Evolutionary conservation across 53 echinoderm and acorn worm genomes (phyloP).

Genomic region (Echinometra lucunter): DNA sequence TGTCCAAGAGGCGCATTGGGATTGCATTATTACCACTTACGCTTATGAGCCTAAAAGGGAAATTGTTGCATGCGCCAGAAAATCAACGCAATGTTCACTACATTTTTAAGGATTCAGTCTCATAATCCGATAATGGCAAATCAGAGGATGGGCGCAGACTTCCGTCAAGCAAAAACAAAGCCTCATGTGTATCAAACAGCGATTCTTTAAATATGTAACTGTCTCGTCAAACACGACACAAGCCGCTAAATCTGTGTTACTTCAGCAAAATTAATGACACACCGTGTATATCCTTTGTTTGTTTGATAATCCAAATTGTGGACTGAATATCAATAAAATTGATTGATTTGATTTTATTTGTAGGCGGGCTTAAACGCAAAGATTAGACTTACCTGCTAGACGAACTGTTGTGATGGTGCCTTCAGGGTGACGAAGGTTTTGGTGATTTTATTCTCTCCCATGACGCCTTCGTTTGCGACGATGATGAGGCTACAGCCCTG

Average conservation of each 20-base stretch:
- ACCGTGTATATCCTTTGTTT: too few species aligned
- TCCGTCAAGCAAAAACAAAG: not conserved
- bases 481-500: conserved; percentile 70
- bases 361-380: too few species aligned
- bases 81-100: not conserved
- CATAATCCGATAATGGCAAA: not conserved
- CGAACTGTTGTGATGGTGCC: conserved; percentile 58
- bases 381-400: conserved; percentile 40
- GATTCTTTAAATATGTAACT: too few species aligned
- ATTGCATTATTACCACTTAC: not conserved
- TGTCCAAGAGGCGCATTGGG: not conserved
- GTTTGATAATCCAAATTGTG: too few species aligned
- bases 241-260: too few species aligned
- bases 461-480: conserved; percentile 64
- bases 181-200: too few species aligned
- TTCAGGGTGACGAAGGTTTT: conserved; percentile 46
- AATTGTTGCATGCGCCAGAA: not conserved
- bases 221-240: too few species aligned
- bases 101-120: not conserved
- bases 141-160: not conserved
- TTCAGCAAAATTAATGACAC: too few species aligned
- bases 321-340: too few species aligned
- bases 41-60: not conserved
- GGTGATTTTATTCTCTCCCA: conserved; percentile 36
- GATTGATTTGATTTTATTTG: too few species aligned